Base-by-base conservation (phyloP, 2,113 vertebrate species). In the Steatornis caripensis region DNA sequence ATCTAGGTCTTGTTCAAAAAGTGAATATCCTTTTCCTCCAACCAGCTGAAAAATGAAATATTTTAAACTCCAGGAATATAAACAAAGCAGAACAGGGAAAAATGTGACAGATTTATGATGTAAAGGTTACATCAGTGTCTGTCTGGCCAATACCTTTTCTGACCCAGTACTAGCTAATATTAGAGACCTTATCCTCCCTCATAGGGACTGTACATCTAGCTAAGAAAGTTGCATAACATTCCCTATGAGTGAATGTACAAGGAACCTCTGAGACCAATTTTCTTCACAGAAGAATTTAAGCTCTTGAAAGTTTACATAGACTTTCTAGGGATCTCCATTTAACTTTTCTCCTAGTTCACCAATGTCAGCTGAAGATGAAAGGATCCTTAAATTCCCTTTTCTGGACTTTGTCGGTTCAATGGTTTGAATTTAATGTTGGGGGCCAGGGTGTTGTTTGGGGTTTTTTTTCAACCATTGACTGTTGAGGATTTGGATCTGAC, bases 1-100 rank as follows among this genome's bases (percentile, higher is more conserved):
- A 69, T 92, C 51, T 95, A 92, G 68, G 85, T 81, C 93, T 95
- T 86, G 51, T 77, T 92, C 68, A 81, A 91, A 86, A 32, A 91
- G 14, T 57, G 41, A 76, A 85, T 91, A 89, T 95, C 8, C 11
- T 90, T 93, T 69, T 87, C 27, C 58, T 80, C 15, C 23, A 76
- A 9, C 1, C n/a, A 87, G 41, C 49, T 79, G 37, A 93, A 91
- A 74, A 83, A 58, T 34, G 62, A 90, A 87, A 62, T 76, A 79
- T 53, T 87, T 80, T 85, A 89, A 85, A 79, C 45, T 83, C 21
- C 70, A 43, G 20, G 6, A 89, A 30, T 62, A 80, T 55, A 83
- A 89, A 94, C 81, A 92, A 87, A 93, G 3, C 9, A 76, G 37
- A 23, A 53, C 6, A 82, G 43, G 16, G 53, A 9, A 89, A 39